Evolutionary conservation across 2,113 vertebrate species (phyloP).

Genomic region (Syngnathus typhle): DNA sequence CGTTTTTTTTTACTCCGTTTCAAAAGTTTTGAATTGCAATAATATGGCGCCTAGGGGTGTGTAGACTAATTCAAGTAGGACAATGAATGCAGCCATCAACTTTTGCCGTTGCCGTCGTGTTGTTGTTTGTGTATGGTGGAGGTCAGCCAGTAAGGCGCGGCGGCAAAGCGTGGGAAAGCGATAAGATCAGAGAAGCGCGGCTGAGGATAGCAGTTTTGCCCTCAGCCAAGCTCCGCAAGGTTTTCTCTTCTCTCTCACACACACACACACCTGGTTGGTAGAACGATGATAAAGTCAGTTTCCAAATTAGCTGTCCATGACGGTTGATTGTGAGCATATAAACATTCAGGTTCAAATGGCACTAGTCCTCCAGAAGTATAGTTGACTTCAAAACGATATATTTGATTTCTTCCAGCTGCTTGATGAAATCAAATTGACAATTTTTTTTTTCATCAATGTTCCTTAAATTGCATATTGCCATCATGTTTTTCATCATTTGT

Average conservation of each 20-base stretch:
- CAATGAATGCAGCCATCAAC: neutral
- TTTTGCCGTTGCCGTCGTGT: slow-evolving; percentile 2
- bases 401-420: no score
- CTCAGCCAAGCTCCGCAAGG: slow-evolving; percentile 16
- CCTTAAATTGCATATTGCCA: no score
- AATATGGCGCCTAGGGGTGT: no score
- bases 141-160: slow-evolving; percentile 3
- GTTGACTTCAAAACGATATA: no score
- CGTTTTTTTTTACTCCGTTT: neutral
- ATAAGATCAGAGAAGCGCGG: slow-evolving; percentile 44
- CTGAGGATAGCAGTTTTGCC: slow-evolving; percentile 41
- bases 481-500: no score
- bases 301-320: slow-evolving; percentile 22
- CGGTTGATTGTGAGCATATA: neutral
- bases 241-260: neutral
- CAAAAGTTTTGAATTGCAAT: neutral
- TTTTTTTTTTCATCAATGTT: no score
- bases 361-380: no score
- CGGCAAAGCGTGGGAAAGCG: slow-evolving; percentile 45
- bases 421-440: no score
- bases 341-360: neutral
- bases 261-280: slow-evolving; percentile 18
- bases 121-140: slow-evolving; percentile 4
- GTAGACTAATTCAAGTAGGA: no score
- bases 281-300: slow-evolving; percentile 20